A percentile compares a stretch with the other conserved stretches of the same genome.
These are phyloP conservation scores for Paralvinella palmiformis DNA, from an alignment of 1,140 invertebrate species.

Conservation along the genomic window DNA sequence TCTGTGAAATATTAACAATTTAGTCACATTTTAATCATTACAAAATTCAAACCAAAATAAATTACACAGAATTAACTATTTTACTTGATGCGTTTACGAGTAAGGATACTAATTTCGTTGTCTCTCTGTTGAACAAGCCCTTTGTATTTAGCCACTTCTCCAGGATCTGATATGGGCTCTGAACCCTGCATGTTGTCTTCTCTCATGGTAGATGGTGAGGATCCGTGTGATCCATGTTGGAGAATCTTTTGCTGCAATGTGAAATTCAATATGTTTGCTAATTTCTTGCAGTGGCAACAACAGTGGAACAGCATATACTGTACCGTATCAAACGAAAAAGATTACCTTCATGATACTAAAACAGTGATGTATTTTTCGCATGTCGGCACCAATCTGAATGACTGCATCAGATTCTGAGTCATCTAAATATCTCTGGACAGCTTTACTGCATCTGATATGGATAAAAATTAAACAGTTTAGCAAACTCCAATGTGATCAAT, in stretches of 20 bases:
- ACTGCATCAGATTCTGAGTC: slow-evolving; percentile 41
- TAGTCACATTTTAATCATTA: no score
- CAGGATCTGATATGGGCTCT: slow-evolving; percentile 9
- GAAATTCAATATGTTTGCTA: neutral
- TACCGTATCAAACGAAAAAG: neutral
- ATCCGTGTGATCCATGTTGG: neutral
- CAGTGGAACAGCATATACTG: neutral
- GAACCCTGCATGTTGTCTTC: neutral
- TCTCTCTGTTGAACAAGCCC: slow-evolving; percentile 46
- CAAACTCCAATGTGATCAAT: no score
- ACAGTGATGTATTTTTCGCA: slow-evolving; percentile 48
- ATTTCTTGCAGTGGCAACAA: neutral
- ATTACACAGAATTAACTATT: no score
- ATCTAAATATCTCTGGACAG: slow-evolving; percentile 38
- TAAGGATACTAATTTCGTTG: slow-evolving; percentile 51
- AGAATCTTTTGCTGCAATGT: slow-evolving; percentile 3
- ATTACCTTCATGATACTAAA: slow-evolving; percentile 39
- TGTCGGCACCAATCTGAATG: slow-evolving; percentile 43
- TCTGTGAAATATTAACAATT: no score
- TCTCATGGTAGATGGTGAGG: no score
- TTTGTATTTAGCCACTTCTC: slow-evolving; percentile 41
- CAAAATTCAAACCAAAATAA: no score
- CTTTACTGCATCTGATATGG: slow-evolving; percentile 43
- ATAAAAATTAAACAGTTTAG: no score
- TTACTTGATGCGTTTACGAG: no score